A percentile compares a stretch with the other conserved stretches of the same genome.
Evolutionary conservation across 2,113 vertebrate genomes (phyloP).

Genomic region (Anhinga rufa): DNA sequence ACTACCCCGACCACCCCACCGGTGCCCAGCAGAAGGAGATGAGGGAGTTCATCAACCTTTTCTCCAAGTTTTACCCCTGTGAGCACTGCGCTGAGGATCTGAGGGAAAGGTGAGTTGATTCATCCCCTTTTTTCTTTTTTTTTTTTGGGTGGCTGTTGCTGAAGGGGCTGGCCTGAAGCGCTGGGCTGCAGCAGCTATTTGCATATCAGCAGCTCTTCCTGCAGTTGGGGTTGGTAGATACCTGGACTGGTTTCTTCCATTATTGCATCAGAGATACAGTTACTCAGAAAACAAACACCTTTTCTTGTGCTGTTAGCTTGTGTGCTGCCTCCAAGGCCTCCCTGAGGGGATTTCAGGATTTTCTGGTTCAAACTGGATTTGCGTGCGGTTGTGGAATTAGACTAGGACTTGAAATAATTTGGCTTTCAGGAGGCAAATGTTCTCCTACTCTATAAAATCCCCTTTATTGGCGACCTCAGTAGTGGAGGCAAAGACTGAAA

Average conservation of each 20-base stretch:
- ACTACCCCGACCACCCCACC: slow-evolving; percentile 87
- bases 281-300: not conserved
- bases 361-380: not conserved
- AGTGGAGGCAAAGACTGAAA: not conserved
- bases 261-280: not conserved
- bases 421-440: not conserved
- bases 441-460: not conserved
- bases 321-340: not conserved
- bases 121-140: not conserved
- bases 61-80: slow-evolving; percentile 97
- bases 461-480: not conserved
- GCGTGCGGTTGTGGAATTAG: not conserved
- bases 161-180: not conserved
- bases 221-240: not conserved
- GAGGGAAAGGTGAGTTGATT: slow-evolving; percentile 74
- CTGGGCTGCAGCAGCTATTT: not conserved
- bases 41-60: slow-evolving; percentile 89
- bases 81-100: slow-evolving; percentile 92
- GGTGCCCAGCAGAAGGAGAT: slow-evolving; percentile 85
- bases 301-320: fast-evolving
- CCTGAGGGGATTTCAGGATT: fast-evolving
- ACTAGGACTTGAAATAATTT: not conserved
- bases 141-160: not conserved
- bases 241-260: not conserved
- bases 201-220: not conserved